These are phyloP conservation scores for Leptodactylus fuscus DNA, from an alignment of 2,113 vertebrate species.

Conservation along the genomic window DNA sequence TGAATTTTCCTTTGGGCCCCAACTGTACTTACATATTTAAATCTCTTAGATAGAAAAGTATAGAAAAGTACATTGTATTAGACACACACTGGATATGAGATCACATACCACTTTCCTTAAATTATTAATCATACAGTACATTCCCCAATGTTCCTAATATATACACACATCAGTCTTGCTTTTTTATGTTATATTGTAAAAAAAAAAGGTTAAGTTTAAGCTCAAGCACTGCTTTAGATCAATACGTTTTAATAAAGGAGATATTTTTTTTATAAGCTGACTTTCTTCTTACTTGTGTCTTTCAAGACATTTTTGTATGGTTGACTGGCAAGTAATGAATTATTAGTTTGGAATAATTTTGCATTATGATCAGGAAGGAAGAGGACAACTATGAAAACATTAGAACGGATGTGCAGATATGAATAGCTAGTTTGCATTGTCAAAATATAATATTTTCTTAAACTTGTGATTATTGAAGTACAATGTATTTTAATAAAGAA, in stretches of 20 bases:
- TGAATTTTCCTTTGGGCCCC: slow-evolving; percentile 41
- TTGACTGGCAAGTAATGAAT: neutral
- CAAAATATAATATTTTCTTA: neutral
- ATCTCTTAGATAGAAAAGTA: neutral
- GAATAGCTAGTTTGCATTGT: neutral
- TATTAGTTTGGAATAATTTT: slow-evolving; percentile 15
- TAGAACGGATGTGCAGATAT: neutral
- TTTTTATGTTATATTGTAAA: slow-evolving; percentile 2
- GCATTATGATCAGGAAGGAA: neutral
- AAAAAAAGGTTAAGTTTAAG: neutral
- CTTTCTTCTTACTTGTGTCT: slow-evolving; percentile 11
- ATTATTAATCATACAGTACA: slow-evolving; percentile 38
- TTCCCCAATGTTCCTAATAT: slow-evolving; percentile 7
- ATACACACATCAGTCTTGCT: neutral
- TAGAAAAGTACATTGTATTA: slow-evolving; percentile 40
- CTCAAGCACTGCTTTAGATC: neutral
- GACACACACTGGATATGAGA: slow-evolving; percentile 4
- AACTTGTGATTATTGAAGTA: neutral
- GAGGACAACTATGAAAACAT: neutral
- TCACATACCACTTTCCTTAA: slow-evolving; percentile 36
- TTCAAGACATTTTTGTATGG: neutral
- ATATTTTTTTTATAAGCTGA: slow-evolving; percentile 5
- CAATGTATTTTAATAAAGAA: neutral
- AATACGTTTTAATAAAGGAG: slow-evolving; percentile 14
- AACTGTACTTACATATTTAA: slow-evolving; percentile 44